phyloP scores from a whole-genome alignment of 2,888 invertebrate species.

The Tachystola acroxantha region DNA sequence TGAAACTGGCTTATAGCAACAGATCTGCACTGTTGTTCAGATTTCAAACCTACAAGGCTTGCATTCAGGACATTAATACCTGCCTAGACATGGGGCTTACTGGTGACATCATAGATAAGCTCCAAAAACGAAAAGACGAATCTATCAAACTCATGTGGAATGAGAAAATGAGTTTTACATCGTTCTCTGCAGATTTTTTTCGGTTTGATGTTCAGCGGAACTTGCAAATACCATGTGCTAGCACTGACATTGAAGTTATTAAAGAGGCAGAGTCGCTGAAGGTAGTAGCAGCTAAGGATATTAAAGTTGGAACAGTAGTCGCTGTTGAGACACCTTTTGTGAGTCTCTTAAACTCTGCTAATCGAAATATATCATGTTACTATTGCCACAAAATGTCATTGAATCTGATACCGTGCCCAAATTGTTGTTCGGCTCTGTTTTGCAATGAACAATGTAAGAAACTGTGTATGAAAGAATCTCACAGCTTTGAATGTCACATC shows the following conservation, averaged over 20 bases:
- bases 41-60: slow-evolving; percentile 15
- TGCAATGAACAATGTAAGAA: slow-evolving; percentile 4
- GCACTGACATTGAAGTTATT: slow-evolving; percentile 2
- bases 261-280: slow-evolving; percentile 1
- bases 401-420: slow-evolving; percentile 3
- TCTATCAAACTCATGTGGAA: slow-evolving; percentile 1
- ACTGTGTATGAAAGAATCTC: slow-evolving; percentile 5
- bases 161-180: not conserved
- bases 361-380: slow-evolving; percentile 4
- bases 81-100: slow-evolving; percentile 24
- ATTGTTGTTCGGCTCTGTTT: slow-evolving; percentile 2
- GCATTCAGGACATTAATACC: slow-evolving; percentile 23
- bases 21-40: slow-evolving; percentile 25
- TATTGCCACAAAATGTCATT: slow-evolving; percentile 7
- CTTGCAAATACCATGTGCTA: slow-evolving; percentile 7
- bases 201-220: not conserved
- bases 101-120: slow-evolving; percentile 16
- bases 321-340: slow-evolving; percentile 5
- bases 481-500: slow-evolving; percentile 5
- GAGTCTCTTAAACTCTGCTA: not conserved
- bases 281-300: slow-evolving; percentile 6
- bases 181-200: slow-evolving; percentile 1
- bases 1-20: slow-evolving; percentile 26
- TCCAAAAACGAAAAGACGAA: slow-evolving; percentile 16
- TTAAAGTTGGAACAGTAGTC: slow-evolving; percentile 7